phyloP scores from a whole-genome alignment of 2,797 vertebrate genomes.

The Scomberomorus guttatus region DNA sequence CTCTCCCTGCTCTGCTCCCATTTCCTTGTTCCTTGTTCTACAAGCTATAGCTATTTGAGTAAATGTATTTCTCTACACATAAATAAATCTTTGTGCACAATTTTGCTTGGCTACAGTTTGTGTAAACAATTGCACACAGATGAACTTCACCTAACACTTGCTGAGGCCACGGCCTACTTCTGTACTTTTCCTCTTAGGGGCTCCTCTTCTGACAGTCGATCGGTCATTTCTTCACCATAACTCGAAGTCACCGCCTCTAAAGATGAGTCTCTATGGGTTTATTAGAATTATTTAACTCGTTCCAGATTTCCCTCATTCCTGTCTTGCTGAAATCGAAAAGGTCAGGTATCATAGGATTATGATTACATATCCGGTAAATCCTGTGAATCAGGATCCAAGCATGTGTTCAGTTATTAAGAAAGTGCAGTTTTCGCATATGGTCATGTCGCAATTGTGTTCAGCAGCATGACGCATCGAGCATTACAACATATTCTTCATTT shows the following conservation, averaged over 20 bases:
- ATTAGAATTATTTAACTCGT: constrained; percentile 9
- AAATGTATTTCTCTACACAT: constrained; percentile 78
- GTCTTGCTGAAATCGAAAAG: constrained; percentile 13
- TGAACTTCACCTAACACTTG: constrained; percentile 81
- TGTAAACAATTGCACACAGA: constrained; percentile 77
- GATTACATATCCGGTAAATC: constrained; percentile 13
- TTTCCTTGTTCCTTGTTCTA: constrained; percentile 79
- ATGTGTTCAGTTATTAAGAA: neutral
- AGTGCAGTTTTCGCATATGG: neutral
- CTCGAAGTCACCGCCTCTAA: neutral
- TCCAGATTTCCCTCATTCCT: constrained; percentile 4
- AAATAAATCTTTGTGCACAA: constrained; percentile 82
- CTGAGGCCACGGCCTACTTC: constrained; percentile 70
- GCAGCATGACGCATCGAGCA: neutral
- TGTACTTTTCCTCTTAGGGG: constrained; percentile 39
- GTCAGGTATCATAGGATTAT: neutral
- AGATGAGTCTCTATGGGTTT: constrained; percentile 36
- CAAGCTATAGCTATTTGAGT: constrained; percentile 81
- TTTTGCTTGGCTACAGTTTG: constrained; percentile 79
- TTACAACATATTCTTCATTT: constrained; percentile 5
- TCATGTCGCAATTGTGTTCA: neutral
- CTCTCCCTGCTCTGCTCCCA: constrained; percentile 67
- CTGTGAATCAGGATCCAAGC: constrained; percentile 24
- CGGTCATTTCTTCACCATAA: constrained; percentile 13
- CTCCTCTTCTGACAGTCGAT: constrained; percentile 17